Evolutionary conservation across 1,140 invertebrate genomes (phyloP).

Genomic region (Bactericera cockerelli): DNA sequence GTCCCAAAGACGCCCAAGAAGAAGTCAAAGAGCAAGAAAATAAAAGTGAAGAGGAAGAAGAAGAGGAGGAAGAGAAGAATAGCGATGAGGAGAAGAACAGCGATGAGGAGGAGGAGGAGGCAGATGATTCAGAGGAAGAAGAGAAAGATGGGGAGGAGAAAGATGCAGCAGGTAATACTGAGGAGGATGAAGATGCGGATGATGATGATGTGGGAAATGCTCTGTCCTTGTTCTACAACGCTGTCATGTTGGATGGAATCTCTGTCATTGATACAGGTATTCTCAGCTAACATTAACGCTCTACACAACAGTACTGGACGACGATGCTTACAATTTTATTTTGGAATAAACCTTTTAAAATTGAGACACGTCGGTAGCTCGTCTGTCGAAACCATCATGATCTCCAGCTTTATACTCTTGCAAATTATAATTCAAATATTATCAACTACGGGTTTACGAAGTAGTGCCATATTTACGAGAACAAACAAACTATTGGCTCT

Average conservation of each 20-base stretch:
- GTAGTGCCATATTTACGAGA: background rate
- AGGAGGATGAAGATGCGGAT: background rate
- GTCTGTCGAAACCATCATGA: too few relatives aligned
- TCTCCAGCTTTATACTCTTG: too few relatives aligned
- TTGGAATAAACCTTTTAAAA: too few relatives aligned
- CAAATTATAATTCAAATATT: too few relatives aligned
- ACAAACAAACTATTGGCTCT: too few relatives aligned
- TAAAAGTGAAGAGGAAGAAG: background rate
- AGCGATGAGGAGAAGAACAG: background rate
- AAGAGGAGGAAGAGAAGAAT: background rate
- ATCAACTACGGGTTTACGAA: too few relatives aligned
- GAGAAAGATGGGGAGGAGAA: background rate
- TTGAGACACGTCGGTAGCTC: too few relatives aligned
- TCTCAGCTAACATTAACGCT: background rate
- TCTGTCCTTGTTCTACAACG: background rate
- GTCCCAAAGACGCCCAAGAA: slow-evolving; percentile 3
- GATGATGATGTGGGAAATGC: background rate
- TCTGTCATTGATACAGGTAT: background rate
- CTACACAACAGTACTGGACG: too few relatives aligned
- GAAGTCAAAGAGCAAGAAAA: background rate
- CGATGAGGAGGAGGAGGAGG: background rate
- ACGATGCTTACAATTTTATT: too few relatives aligned
- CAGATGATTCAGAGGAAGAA: background rate
- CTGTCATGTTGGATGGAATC: background rate
- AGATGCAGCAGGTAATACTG: background rate